These are phyloP conservation scores for Rhinolophus sinicus DNA, from an alignment of 2,113 vertebrate genomes.

Conservation along the genomic window DNA sequence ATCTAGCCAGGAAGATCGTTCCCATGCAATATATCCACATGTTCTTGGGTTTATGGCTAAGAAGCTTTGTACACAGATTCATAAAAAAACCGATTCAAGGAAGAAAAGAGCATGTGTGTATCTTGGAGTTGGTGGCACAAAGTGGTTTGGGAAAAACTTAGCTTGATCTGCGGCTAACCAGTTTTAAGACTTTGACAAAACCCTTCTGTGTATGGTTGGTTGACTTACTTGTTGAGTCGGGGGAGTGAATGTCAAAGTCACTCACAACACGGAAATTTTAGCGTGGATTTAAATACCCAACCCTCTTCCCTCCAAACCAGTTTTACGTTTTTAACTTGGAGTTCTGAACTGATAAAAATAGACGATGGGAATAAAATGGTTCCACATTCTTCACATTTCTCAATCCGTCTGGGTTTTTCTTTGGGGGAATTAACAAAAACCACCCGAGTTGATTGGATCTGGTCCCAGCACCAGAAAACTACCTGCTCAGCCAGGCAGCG, in stretches of 20 bases:
- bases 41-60: background rate
- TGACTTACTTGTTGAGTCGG: background rate
- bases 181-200: background rate
- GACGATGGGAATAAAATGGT: background rate
- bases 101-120: background rate
- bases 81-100: background rate
- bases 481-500: slow-evolving; percentile 3
- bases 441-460: slow-evolving; percentile 39
- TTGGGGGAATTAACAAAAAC: background rate
- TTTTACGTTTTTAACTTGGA: background rate
- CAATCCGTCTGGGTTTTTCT: slow-evolving; percentile 33
- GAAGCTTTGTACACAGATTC: background rate
- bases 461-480: slow-evolving; percentile 51
- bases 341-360: background rate
- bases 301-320: background rate
- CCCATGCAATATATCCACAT: too few species aligned
- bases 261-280: background rate
- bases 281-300: background rate
- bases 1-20: background rate
- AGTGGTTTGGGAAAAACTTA: background rate
- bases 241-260: background rate
- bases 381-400: background rate
- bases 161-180: background rate
- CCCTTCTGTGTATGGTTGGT: background rate
- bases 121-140: background rate